Base-by-base conservation (phyloP, 2,888 invertebrate genomes). In the Lasius fuliginosus region DNA sequence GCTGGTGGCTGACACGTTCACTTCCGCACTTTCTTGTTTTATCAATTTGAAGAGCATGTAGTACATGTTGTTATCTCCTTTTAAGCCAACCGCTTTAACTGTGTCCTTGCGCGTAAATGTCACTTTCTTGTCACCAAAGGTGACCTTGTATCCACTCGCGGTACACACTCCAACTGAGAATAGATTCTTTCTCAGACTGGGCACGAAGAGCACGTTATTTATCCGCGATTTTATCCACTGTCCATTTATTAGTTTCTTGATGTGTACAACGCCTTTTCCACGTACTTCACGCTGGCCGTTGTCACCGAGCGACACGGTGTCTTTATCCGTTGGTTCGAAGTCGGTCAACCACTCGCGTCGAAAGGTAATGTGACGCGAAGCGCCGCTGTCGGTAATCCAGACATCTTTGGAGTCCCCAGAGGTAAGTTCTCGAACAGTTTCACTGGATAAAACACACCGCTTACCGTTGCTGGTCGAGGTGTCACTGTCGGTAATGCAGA, bases 341-440 rank as follows among this genome's bases (percentile, higher is more conserved):
- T 12, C 49, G 18, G 12, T 8, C 12, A 84, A 85, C 83, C 83
- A 88, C 4, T 85, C 75, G 3, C 85, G 73, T n/a, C 83, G 82
- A 30, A 53, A 62, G 40, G 87, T 86, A 18, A 86, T 62, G 15
- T 88, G 81, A 30, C 82, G 60, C 3, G 86, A 85, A n/a, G 88
- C 83, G 6, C 81, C 83, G 82, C 84, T 86, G 69, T 86, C 82
- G 33, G 74, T 75, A 36, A 82, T 49, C 79, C 85, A 84, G 30
- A 68, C 46, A 42, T 85, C 79, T 23, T 23, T n/a, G 6, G 42
- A 15, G n/a, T 53, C n/a, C n/a, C 6, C 5, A 0, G 4, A 49
- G 18, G 6, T 12, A 18, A 15, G 15, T 49, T 49, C 46, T 15
- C 46, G 12, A 5, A 49, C 46, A 18, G 46, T 4, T 4, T 49